Evolutionary conservation across 2,888 invertebrate genomes (phyloP).

Genomic region (Amblyjoppa fuscipennis): DNA sequence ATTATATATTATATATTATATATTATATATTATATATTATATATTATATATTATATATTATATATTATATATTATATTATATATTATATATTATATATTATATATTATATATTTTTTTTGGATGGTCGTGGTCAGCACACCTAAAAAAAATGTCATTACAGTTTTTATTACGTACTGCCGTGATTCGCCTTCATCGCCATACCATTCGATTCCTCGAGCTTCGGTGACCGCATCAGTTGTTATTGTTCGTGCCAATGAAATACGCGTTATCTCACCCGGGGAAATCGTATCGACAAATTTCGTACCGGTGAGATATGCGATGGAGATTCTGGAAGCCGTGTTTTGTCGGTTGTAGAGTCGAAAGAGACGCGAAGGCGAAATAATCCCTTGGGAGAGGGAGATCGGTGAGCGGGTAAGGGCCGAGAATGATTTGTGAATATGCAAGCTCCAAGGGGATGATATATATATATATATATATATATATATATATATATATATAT

Average conservation of each 20-base stretch:
- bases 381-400: constrained; percentile 77
- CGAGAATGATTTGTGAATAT: constrained; percentile 85
- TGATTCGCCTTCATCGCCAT: neutral
- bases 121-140: no score
- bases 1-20: no score
- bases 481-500: constrained; percentile 4
- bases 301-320: neutral
- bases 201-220: neutral
- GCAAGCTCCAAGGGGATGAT: constrained; percentile 82
- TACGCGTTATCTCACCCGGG: neutral
- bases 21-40: no score
- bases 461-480: constrained; percentile 20
- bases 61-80: no score
- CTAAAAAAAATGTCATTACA: no score
- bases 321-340: neutral
- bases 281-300: constrained; percentile 4
- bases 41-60: no score
- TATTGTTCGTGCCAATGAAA: neutral
- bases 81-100: no score
- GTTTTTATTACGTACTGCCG: neutral
- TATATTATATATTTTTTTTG: no score
- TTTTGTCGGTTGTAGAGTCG: constrained; percentile 9
- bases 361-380: constrained; percentile 57
- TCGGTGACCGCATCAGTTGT: neutral
- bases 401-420: constrained; percentile 74